Evolutionary conservation across 2,113 vertebrate genomes (phyloP), one percentile per base, ranked within the genome.

Genomic region (Pteropus alecto): DNA sequence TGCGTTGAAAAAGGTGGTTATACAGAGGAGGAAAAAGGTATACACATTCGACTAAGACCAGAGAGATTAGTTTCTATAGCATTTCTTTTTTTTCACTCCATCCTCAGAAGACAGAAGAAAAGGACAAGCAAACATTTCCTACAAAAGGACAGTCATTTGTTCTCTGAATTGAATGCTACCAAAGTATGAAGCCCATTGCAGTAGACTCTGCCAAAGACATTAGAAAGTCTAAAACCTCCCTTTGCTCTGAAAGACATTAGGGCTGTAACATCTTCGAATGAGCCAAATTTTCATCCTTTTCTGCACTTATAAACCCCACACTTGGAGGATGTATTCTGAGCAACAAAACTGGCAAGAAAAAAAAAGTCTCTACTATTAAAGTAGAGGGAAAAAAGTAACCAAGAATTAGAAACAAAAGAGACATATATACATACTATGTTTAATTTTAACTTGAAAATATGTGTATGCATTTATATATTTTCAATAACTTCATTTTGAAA

Each of bases 111-210:
- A 68, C 22, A 88, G 35, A 70, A 92, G 26, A 85, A 96, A 87
- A 95, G 28, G 26, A 81, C 58, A 97, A 67, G 30, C 89, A 73
- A 97, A 28, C 14, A 83, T 91, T 95, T 85, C 21, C 70, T 67
- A 87, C 24, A 94, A 94, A 97, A 93, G 48, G 30, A 28, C 1
- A 33, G n/a, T 38, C 67, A 96, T 94, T 96, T 97, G 26, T 90
- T 94, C 92, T 79, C 19, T 79, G 35, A 96, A 91, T 96, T 96
- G 48, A 96, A 11, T 70, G 16, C 12, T 82, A 93, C 21, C 54
- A 70, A 83, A 76, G 77, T 93, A 71, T 63, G 46, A 96, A 95
- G 56, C 38, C 51, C 30, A 74, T 54, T 91, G 56, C 26, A 87
- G 33, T 78, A 91, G 77, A 33, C 73, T 79, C 38, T 83, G 73